Percentiles rank a stretch among this genome's conserved stretches.
Evolutionary conservation across 2,797 vertebrate species (phyloP).

Genomic region (Balearica regulorum): DNA sequence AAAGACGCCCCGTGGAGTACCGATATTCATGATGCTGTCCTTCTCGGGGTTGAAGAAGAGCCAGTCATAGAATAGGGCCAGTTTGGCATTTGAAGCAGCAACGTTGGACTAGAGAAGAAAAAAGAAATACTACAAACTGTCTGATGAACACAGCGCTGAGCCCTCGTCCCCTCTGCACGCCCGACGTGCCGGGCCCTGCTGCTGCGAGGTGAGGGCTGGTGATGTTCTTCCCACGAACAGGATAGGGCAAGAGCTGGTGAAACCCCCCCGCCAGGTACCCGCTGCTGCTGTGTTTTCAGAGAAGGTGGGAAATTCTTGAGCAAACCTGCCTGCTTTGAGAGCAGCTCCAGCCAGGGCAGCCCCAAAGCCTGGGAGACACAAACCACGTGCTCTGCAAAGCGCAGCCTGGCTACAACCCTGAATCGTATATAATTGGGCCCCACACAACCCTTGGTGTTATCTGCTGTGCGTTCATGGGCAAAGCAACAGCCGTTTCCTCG

Average conservation of each 20-base stretch:
- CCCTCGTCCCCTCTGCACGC: fast-evolving
- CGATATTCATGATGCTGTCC: constrained; percentile 99
- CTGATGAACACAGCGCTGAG: not conserved
- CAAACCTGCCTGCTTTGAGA: not conserved
- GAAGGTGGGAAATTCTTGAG: not conserved
- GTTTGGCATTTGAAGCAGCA: constrained; percentile 94
- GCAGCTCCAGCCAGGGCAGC: not conserved
- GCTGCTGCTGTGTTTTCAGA: not conserved
- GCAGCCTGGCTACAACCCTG: not conserved
- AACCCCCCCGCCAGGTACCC: fast-evolving
- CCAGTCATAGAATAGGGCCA: constrained; percentile 97
- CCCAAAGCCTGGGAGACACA: too few species aligned
- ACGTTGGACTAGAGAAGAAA: constrained; percentile 85
- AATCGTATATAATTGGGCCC: too few species aligned
- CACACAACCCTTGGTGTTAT: fast-evolving
- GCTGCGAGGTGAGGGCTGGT: fast-evolving
- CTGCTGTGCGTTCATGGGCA: fast-evolving
- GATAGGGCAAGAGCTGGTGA: not conserved
- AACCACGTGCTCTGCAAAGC: not conserved
- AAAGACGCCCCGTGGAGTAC: constrained; percentile 37
- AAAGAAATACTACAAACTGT: not conserved
- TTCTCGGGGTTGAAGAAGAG: constrained; percentile 97
- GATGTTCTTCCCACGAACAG: not conserved
- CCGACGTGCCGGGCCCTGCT: too few species aligned
- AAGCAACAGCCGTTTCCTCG: not conserved